Conservation (phyloP, 1,140 invertebrate genomes). For the Hirudo medicinalis region DNA sequence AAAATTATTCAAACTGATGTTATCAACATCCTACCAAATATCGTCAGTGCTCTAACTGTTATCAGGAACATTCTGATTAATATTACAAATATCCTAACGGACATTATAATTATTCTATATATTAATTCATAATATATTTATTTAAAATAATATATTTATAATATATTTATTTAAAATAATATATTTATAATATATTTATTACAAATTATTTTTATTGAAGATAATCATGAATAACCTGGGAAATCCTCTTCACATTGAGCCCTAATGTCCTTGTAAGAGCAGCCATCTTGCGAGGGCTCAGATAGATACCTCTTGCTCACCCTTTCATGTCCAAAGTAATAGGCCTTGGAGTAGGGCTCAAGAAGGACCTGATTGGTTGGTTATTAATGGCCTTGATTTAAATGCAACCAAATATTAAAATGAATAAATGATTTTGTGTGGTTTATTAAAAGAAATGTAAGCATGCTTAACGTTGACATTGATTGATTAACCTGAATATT, state of each 20-base stretch:
- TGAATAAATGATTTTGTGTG: neutral
- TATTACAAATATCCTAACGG: too few relatives aligned
- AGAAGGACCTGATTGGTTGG: slow-evolving; percentile 22
- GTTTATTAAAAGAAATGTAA: neutral
- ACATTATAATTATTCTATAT: too few relatives aligned
- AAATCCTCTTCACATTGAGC: slow-evolving; percentile 19
- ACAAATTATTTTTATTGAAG: neutral
- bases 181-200: too few relatives aligned
- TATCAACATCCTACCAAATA: too few relatives aligned
- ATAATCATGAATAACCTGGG: slow-evolving; percentile 8
- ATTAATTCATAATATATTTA: too few relatives aligned
- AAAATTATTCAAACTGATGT: too few relatives aligned
- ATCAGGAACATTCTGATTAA: too few relatives aligned
- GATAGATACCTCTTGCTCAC: slow-evolving; percentile 23
- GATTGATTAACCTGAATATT: neutral
- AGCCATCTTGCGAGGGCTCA: slow-evolving; percentile 18
- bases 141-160: too few relatives aligned
- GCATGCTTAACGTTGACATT: neutral
- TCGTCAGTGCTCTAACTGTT: too few relatives aligned
- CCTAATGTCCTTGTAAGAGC: slow-evolving; percentile 24
- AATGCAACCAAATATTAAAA: too few relatives aligned
- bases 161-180: too few relatives aligned
- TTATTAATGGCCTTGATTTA: neutral
- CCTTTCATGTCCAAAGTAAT: slow-evolving; percentile 25
- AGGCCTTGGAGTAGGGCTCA: slow-evolving; percentile 24